Evolutionary conservation across 2,113 vertebrate species (phyloP).

Genomic region (Shinisaurus crocodilurus): DNA sequence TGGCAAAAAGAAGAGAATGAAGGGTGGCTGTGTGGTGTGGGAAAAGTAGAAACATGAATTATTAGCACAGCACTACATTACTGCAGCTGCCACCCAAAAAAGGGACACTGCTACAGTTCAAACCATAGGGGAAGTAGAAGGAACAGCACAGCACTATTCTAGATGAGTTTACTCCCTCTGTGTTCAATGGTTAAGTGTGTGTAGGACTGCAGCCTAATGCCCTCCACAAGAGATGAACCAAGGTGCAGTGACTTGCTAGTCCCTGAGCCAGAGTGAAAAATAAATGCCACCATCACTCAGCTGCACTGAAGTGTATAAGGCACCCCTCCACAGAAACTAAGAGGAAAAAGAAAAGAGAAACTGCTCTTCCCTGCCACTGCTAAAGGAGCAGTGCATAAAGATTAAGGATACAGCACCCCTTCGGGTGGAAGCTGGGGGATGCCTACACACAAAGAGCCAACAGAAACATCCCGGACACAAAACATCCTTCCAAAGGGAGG

Average conservation of each 20-base stretch:
- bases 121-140: background rate
- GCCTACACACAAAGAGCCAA: background rate
- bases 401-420: background rate
- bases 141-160: background rate
- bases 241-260: background rate
- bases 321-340: background rate
- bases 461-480: background rate
- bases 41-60: background rate
- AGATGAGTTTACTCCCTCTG: too few relatives aligned
- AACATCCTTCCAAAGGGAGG: background rate
- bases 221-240: background rate
- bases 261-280: background rate
- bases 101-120: background rate
- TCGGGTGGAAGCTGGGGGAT: background rate
- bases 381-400: background rate
- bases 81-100: background rate
- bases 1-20: background rate
- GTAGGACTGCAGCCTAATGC: background rate
- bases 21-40: background rate
- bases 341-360: background rate
- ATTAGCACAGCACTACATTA: too few relatives aligned
- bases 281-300: background rate
- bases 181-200: background rate
- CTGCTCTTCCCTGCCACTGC: background rate
- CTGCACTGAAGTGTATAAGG: background rate